Evolutionary conservation across 2,797 vertebrate species (phyloP).

Genomic region (Cynopterus sphinx): DNA sequence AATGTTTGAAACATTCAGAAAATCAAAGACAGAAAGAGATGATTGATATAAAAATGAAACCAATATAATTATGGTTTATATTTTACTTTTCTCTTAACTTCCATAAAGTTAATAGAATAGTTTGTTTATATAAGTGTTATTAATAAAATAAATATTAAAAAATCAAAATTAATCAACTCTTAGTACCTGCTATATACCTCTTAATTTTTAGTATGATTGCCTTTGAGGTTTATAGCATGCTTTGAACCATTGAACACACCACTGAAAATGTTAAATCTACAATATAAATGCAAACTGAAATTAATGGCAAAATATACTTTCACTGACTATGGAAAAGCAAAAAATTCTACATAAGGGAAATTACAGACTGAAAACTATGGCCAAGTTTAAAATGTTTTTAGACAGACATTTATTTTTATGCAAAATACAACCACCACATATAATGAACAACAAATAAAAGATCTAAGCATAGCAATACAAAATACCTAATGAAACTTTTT

Average conservation of each 20-base stretch:
- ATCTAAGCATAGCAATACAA: neutral
- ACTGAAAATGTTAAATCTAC: neutral
- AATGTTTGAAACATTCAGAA: neutral
- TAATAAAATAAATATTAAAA: neutral
- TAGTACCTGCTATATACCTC: neutral
- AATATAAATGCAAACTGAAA: neutral
- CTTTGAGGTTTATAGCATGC: conserved; percentile 3
- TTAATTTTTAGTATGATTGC: neutral
- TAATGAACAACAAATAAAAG: neutral
- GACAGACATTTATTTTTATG: neutral
- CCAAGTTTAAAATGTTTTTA: neutral
- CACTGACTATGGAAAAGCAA: neutral
- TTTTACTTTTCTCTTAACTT: neutral
- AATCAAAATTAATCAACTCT: neutral
- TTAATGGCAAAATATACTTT: neutral
- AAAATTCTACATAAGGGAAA: neutral
- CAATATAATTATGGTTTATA: neutral
- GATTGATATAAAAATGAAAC: neutral
- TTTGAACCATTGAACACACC: neutral
- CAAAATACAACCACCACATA: neutral
- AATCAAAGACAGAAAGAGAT: neutral
- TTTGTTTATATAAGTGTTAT: neutral
- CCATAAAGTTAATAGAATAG: neutral
- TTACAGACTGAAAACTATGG: neutral
- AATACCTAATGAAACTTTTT: neutral